These are phyloP conservation scores for Chelidonichthys spinosus DNA, from an alignment of 2,797 vertebrate species.

Conservation along the genomic window DNA sequence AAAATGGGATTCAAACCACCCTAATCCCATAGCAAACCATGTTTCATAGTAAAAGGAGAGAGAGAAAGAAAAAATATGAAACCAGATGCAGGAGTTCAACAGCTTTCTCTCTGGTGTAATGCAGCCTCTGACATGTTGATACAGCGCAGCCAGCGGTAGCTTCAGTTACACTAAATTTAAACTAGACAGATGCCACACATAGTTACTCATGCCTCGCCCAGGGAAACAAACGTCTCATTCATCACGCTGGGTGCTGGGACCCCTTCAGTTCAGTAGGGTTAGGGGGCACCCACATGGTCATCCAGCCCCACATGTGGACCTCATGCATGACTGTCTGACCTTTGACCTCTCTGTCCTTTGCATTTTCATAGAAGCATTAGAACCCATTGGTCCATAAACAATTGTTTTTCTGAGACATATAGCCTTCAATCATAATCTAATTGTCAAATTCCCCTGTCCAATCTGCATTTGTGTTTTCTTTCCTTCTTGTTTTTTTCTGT, in stretches of 20 bases:
- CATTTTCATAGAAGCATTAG: conserved; percentile 40
- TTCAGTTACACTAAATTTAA: conserved; percentile 91
- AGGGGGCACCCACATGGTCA: conserved; percentile 68
- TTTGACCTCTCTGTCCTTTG: conserved; percentile 49
- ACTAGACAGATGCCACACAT: conserved; percentile 90
- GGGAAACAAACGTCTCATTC: conserved; percentile 85
- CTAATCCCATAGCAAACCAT: conserved; percentile 45
- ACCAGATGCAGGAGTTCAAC: conserved; percentile 69
- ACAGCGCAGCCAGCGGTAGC: conserved; percentile 80
- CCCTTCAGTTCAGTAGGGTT: conserved; percentile 69
- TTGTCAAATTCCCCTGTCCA: not conserved
- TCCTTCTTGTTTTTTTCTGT: not conserved
- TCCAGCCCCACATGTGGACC: conserved; percentile 68
- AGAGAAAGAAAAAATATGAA: conserved; percentile 43
- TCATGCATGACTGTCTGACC: conserved; percentile 59
- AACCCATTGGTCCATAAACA: not conserved
- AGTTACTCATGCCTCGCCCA: conserved; percentile 85
- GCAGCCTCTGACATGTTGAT: conserved; percentile 80
- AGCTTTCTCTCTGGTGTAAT: conserved; percentile 77
- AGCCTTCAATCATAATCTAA: conserved; percentile 5
- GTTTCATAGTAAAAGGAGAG: conserved; percentile 44
- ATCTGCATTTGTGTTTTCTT: not conserved
- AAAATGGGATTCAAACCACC: conserved; percentile 57
- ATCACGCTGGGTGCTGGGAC: conserved; percentile 70
- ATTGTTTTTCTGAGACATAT: not conserved